These are phyloP conservation scores for Eulithis testata DNA, from an alignment of 2,888 invertebrate species.

Conservation along the genomic window DNA sequence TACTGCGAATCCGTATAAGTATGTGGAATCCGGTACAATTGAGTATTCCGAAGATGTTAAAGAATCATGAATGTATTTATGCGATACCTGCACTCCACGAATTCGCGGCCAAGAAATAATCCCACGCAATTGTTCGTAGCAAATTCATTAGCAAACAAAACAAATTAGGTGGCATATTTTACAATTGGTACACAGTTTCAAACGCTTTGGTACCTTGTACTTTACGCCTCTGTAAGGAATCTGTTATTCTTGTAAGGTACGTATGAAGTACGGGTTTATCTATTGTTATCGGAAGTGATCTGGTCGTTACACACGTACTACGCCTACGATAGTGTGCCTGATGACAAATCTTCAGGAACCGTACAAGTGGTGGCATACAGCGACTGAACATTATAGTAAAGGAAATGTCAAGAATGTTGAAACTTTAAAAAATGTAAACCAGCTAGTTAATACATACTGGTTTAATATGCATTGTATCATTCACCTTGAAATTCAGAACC, in stretches of 20 bases:
- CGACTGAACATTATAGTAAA: constrained; percentile 15
- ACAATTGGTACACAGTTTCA: constrained; percentile 37
- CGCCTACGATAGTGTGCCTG: constrained; percentile 68
- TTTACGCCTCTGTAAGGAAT: constrained; percentile 53
- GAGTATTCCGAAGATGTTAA: constrained; percentile 38
- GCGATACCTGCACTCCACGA: constrained; percentile 42
- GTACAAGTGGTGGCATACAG: constrained; percentile 44
- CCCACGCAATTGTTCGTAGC: constrained; percentile 41
- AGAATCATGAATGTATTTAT: constrained; percentile 42
- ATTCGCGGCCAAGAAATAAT: constrained; percentile 41
- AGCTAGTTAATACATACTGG: no score
- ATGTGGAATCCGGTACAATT: constrained; percentile 38
- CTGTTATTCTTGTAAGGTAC: constrained; percentile 65
- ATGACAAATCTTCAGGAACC: constrained; percentile 57
- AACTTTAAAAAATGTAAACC: no score
- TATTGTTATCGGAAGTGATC: constrained; percentile 75
- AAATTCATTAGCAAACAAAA: constrained; percentile 45
- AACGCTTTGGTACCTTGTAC: constrained; percentile 26
- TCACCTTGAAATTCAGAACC: no score
- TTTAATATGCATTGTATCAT: no score
- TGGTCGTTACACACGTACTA: constrained; percentile 74
- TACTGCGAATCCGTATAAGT: constrained; percentile 35
- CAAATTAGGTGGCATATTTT: constrained; percentile 40
- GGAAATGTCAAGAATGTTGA: not conserved
- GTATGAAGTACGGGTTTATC: constrained; percentile 60